Conservation (phyloP, 2,888 invertebrate species). For the Teleiodes luculella region DNA sequence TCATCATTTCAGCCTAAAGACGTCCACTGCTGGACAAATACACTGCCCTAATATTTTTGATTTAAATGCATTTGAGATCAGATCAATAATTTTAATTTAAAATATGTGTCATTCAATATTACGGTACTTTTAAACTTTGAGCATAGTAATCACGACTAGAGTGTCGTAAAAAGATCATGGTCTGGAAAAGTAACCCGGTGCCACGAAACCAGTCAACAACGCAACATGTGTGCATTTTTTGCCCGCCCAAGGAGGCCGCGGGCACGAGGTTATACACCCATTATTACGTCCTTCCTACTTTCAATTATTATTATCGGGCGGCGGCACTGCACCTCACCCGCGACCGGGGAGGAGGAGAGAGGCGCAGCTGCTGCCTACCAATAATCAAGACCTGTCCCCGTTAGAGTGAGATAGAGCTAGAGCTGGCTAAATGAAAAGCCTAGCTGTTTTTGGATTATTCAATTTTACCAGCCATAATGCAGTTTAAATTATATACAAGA, state of each 20-base stretch:
- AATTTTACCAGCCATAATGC: not conserved
- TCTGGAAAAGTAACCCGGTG: constrained; percentile 10
- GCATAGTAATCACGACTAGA: no score
- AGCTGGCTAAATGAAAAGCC: constrained; percentile 21
- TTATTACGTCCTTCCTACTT: constrained; percentile 79
- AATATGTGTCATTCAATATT: no score
- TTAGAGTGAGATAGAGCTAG: constrained; percentile 63
- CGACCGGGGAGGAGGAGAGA: constrained; percentile 76
- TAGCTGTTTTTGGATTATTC: not conserved
- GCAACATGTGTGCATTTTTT: constrained; percentile 77
- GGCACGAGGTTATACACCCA: constrained; percentile 79
- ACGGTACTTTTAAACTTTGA: no score
- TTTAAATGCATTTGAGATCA: no score
- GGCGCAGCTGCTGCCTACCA: constrained; percentile 80
- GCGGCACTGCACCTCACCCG: constrained; percentile 62
- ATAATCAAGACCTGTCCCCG: constrained; percentile 74
- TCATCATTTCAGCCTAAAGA: no score
- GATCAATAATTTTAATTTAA: no score
- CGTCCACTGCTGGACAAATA: no score
- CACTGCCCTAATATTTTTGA: no score
- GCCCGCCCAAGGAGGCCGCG: constrained; percentile 79
- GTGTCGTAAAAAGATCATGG: not conserved
- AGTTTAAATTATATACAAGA: not conserved
- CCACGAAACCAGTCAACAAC: not conserved
- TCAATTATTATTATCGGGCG: constrained; percentile 79